Evolutionary conservation across 2,113 vertebrate genomes (phyloP).

Genomic region (Chlamydotis undulata): DNA sequence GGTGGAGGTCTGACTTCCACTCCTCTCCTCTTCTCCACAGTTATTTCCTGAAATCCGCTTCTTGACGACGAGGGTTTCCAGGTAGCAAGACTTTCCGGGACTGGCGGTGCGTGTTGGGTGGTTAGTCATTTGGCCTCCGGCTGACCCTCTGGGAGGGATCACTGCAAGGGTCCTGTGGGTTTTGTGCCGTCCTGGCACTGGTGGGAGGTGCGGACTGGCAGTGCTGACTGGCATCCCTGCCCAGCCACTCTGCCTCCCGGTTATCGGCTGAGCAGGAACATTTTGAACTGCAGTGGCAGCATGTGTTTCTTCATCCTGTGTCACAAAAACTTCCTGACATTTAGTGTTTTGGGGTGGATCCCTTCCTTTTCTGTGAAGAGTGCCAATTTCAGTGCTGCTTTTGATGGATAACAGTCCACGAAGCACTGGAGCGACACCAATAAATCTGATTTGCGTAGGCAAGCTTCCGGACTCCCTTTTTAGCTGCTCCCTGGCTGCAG

Average conservation of each 20-base stretch:
- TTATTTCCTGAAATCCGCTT: conserved; percentile 19
- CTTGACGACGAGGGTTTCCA: conserved; percentile 15
- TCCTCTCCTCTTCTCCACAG: not conserved
- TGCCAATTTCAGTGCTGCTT: conserved; percentile 41
- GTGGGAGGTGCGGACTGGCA: not conserved
- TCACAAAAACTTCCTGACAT: conserved; percentile 50
- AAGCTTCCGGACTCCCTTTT: not conserved
- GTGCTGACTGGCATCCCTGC: not conserved
- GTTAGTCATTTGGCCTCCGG: conserved; percentile 24
- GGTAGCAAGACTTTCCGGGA: conserved; percentile 54
- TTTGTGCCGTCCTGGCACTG: not conserved
- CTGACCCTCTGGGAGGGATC: not conserved
- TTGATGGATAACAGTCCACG: not conserved
- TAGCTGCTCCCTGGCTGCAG: not conserved
- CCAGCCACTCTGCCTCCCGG: not conserved
- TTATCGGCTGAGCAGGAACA: not conserved
- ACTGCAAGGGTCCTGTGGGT: not conserved
- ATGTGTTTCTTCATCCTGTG: conserved; percentile 47
- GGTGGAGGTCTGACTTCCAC: not conserved
- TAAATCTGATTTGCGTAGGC: not conserved
- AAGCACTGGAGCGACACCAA: not conserved
- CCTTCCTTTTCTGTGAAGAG: conserved; percentile 15
- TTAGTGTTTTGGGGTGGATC: conserved; percentile 51
- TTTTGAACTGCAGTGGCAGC: not conserved
- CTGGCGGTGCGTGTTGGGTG: not conserved